Base-by-base conservation (phyloP, 2,888 invertebrate genomes). In the Nomada ruficornis region DNA sequence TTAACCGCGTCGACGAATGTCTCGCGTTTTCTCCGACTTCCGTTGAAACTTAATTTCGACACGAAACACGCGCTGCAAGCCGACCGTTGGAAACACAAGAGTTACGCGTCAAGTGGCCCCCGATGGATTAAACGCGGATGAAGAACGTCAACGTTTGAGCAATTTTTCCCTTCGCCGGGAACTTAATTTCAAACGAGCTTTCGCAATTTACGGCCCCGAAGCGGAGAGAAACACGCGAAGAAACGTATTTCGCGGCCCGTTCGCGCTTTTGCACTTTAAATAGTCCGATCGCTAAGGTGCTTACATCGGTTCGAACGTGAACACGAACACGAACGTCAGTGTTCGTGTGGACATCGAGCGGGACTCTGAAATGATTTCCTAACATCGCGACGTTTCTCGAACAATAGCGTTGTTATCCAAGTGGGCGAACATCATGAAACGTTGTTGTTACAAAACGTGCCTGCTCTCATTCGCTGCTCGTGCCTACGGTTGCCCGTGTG, bases 111-210 rank as follows among this genome's bases (percentile, higher is more conserved):
- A 77, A 80, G 70, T 70, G 70, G 59, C 18, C 57, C 59, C 54
- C 72, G 78, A 80, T 57, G 67, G 72, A 63, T 80, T 80, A 80
- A 78, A 80, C 50, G 52, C 26, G 63, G 44, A 72, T 44, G 67
- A 5, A 78, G 52, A 72, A 68, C 62, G 42, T 72, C 23, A n/a
- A 72, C 67, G 72, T 78, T 63, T 42, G 55, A 72, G 57, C 62
- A 42, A 71, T 26, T 67, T 62, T 50, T 44, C 29, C 23, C 5
- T 42, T 44, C 29, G 15, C 2, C n/a, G 42, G 7, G 29, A 77
- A 50, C 60, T 20, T 47, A 60, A 65, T 62, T 77, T 62, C 15
- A 59, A 62, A 62, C 50, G 50, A 42, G 57, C 29, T 63, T 42
- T 68, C 26, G 57, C 60, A 57, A 68, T 75, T 78, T 74, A 60